Evolutionary conservation across 2,113 vertebrate genomes (phyloP).

Genomic region (Nothocercus nigrocapillus): DNA sequence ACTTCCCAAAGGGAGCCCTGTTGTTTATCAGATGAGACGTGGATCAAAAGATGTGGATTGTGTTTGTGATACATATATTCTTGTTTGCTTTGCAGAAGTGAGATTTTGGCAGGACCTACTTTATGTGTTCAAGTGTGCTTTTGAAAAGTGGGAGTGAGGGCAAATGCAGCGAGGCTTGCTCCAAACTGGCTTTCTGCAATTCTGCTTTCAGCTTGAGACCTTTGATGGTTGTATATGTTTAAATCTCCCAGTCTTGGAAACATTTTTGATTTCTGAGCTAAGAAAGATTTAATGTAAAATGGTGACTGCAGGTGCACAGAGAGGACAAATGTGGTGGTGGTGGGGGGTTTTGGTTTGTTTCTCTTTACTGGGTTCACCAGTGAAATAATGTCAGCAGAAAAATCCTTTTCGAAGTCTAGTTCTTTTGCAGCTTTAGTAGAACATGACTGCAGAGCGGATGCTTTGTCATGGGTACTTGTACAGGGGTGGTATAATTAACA

Average conservation of each 20-base stretch:
- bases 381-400: background rate
- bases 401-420: background rate
- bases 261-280: background rate
- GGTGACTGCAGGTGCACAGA: background rate
- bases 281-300: background rate
- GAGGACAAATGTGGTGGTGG: background rate
- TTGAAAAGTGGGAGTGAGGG: background rate
- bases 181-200: background rate
- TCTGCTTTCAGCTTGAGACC: background rate
- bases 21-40: background rate
- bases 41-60: background rate
- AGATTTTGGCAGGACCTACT: background rate
- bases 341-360: background rate
- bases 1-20: background rate
- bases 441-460: background rate
- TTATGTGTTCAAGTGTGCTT: background rate
- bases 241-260: background rate
- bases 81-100: background rate
- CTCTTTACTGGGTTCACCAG: background rate
- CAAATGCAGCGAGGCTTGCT: background rate
- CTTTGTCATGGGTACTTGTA: background rate
- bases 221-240: background rate
- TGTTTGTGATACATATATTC: background rate
- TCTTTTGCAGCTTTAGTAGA: background rate
- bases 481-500: background rate